Base-by-base conservation (phyloP, 2,797 vertebrate species). In the Oreochromis grahami region DNA sequence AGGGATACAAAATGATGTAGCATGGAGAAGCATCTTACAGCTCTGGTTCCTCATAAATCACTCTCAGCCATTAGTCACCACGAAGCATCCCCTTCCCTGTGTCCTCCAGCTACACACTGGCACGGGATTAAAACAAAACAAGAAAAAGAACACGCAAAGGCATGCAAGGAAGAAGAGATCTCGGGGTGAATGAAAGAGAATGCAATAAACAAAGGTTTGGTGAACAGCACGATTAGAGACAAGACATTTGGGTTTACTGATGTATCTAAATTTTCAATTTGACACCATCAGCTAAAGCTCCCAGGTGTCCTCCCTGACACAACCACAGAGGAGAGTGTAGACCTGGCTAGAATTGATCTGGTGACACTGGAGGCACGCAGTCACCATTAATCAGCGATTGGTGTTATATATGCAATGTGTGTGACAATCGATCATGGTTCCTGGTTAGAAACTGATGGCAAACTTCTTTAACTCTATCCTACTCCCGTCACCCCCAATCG, bases 1-100 rank as follows among this genome's bases (percentile, higher is more conserved):
- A 95, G 87, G 86, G 90, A 90, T 86, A 85, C 82, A 84, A 88
- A 95, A 95, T 94, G 87, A 94, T 93, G 88, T 51, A 84, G 79
- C 76, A 74, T 32, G 41, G 83, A 21, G 85, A 90, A 81, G 86
- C 84, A 83, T 87, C 86, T 84, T 74, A 26, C 60, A 76, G 88
- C 82, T 84, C 68, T 10, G 34, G 80, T 17, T 87, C 21, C 78
- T 50, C 87, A 95, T 96, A 94, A 93, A 96, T 96, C 90, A 92
- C 85, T 86, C 36, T 86, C 87, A 89, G 93, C 92, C 89, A 92
- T 95, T 92, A 92, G 87, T 93, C 92, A 88, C 24, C 38, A 13
- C 2, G 24, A 34, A 74, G 80, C 70, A 34, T 85, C 79, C 48
- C 80, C 32, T 70, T 29, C 76, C 60, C 60, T 32, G 48, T 70